A percentile compares a stretch with the other conserved stretches of the same genome.
Conservation (phyloP, 2,797 vertebrate species). For the Vespertilio murinus region DNA sequence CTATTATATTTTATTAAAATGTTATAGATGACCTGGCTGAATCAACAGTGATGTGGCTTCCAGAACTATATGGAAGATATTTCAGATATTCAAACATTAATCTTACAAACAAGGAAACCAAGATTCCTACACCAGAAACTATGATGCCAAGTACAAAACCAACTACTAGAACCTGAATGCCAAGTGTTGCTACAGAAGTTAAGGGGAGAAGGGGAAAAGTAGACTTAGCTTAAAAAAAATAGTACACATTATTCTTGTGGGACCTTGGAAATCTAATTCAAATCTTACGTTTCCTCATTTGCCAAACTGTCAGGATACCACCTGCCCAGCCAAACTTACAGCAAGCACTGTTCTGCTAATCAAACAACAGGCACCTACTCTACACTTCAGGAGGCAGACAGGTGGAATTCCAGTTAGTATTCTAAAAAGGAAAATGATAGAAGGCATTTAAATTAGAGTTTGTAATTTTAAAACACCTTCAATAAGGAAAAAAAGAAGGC, state of each 20-base stretch:
- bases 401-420: neutral
- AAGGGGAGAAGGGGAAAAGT: neutral
- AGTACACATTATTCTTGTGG: neutral
- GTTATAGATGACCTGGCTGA: neutral
- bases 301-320: slow-evolving; percentile 15
- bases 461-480: neutral
- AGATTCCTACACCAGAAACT: neutral
- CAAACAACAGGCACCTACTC: neutral
- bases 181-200: neutral
- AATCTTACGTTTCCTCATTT: neutral
- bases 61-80: slow-evolving; percentile 10
- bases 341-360: neutral
- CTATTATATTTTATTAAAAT: neutral
- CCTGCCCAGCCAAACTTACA: neutral
- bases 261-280: slow-evolving; percentile 10
- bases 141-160: neutral
- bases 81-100: slow-evolving; percentile 22
- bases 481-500: neutral
- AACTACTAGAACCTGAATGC: neutral
- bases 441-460: neutral
- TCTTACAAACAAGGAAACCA: slow-evolving; percentile 36
- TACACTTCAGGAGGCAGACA: neutral
- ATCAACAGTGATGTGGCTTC: neutral
- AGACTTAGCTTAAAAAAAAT: neutral
- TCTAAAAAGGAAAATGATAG: neutral